Evolutionary conservation across 2,888 invertebrate species (phyloP).

Genomic region (Brachylomia viminalis): DNA sequence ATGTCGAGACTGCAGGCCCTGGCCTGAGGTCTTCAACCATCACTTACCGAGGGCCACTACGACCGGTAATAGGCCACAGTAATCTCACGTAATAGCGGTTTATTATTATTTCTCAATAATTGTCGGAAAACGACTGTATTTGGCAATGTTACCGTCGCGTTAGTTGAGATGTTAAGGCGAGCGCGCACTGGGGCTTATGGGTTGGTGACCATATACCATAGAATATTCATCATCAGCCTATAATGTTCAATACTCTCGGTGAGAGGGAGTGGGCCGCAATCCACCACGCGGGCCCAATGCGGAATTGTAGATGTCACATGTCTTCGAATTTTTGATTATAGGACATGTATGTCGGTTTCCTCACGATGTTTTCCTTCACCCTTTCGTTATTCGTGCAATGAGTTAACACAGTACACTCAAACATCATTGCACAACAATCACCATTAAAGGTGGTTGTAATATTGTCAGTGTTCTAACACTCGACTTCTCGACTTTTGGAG

Average conservation of each 20-base stretch:
- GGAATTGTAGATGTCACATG: too few relatives aligned
- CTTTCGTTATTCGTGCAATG: not conserved
- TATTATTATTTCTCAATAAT: conserved; percentile 50
- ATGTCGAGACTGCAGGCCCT: too few relatives aligned
- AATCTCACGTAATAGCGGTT: conserved; percentile 47
- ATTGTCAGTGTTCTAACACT: not conserved
- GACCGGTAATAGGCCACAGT: conserved; percentile 22
- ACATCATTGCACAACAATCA: not conserved
- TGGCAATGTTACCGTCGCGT: conserved; percentile 34
- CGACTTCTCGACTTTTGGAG: not conserved
- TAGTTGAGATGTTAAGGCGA: conserved; percentile 33
- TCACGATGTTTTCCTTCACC: too few relatives aligned
- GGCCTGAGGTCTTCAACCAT: conserved; percentile 25
- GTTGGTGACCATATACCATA: not conserved
- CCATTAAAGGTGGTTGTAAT: not conserved
- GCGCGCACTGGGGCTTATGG: conserved; percentile 15
- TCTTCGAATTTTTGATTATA: too few relatives aligned
- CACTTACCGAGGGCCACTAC: conserved; percentile 16
- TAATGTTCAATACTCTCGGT: too few relatives aligned
- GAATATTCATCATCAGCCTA: too few relatives aligned
- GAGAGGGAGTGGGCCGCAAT: too few relatives aligned
- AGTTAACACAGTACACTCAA: not conserved
- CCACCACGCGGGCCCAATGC: too few relatives aligned
- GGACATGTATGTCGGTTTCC: too few relatives aligned
- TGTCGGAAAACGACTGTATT: conserved; percentile 44